These are phyloP conservation scores for Periplaneta americana DNA, from an alignment of 1,140 invertebrate genomes.

Conservation along the genomic window DNA sequence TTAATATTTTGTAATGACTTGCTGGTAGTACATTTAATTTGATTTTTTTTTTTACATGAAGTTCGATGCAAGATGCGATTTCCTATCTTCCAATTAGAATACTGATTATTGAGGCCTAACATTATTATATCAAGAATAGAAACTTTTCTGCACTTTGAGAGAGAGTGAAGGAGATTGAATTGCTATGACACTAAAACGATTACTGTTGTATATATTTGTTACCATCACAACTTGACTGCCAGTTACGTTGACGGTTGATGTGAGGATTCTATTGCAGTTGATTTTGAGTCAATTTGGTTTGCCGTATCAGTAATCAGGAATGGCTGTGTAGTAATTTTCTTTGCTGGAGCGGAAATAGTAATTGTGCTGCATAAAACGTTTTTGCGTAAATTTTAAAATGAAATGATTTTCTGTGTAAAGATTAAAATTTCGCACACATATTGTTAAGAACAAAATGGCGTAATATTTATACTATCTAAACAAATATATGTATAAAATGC, in stretches of 20 bases:
- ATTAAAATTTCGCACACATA: too few species aligned
- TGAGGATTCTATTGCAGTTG: not conserved
- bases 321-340: not conserved
- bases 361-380: not conserved
- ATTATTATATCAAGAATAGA: not conserved
- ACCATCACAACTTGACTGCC: not conserved
- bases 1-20: not conserved
- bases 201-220: too few species aligned
- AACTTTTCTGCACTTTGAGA: not conserved
- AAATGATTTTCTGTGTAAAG: not conserved
- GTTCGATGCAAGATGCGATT: not conserved
- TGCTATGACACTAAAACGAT: not conserved
- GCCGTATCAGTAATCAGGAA: not conserved
- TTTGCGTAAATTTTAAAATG: not conserved
- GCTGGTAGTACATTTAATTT: not conserved
- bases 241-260: not conserved
- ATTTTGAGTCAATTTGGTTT: not conserved
- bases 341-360: not conserved
- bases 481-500: too few species aligned
- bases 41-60: not conserved
- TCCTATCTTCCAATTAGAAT: not conserved
- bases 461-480: too few species aligned
- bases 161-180: not conserved
- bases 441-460: too few species aligned
- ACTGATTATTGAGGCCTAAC: not conserved